These are phyloP conservation scores for Drosophila mulleri DNA, from an alignment of 2,888 invertebrate species.

Conservation along the genomic window DNA sequence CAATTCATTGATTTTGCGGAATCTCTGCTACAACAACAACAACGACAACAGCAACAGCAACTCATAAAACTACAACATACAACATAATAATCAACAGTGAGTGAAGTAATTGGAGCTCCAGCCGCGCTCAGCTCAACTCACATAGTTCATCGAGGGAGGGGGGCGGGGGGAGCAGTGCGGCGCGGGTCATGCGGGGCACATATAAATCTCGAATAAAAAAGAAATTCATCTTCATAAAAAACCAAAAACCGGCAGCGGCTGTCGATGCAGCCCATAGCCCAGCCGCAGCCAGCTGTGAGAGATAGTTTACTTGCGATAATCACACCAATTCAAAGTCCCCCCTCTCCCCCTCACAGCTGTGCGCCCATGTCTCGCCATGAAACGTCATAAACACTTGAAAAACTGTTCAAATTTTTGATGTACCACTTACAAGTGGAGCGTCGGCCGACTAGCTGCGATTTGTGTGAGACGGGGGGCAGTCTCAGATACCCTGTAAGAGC, in stretches of 20 bases:
- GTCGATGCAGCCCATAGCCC: slow-evolving; percentile 34
- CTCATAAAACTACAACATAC: slow-evolving; percentile 49
- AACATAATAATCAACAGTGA: slow-evolving; percentile 59
- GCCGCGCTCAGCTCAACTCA: slow-evolving; percentile 36
- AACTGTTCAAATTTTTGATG: slow-evolving; percentile 76
- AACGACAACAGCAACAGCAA: slow-evolving; percentile 11
- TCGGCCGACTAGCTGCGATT: slow-evolving; percentile 18
- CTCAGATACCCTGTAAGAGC: slow-evolving; percentile 13
- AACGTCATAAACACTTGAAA: slow-evolving; percentile 75
- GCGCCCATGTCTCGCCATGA: slow-evolving; percentile 9
- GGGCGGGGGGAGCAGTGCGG: background rate
- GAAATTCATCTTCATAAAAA: slow-evolving; percentile 79
- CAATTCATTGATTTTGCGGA: slow-evolving; percentile 58
- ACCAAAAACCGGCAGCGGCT: slow-evolving; percentile 41
- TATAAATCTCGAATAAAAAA: slow-evolving; percentile 72
- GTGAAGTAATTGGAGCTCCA: slow-evolving; percentile 75
- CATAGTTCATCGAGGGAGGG: slow-evolving; percentile 7
- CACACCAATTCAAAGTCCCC: slow-evolving; percentile 57
- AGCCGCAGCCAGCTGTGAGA: slow-evolving; percentile 52
- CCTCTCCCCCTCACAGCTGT: background rate
- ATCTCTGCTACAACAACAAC: slow-evolving; percentile 28
- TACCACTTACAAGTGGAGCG: slow-evolving; percentile 68
- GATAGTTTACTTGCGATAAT: slow-evolving; percentile 78
- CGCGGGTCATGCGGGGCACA: slow-evolving; percentile 8
- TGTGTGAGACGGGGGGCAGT: background rate